These are phyloP conservation scores for Cuculus canorus DNA, from an alignment of 2,797 vertebrate genomes.

Conservation along the genomic window DNA sequence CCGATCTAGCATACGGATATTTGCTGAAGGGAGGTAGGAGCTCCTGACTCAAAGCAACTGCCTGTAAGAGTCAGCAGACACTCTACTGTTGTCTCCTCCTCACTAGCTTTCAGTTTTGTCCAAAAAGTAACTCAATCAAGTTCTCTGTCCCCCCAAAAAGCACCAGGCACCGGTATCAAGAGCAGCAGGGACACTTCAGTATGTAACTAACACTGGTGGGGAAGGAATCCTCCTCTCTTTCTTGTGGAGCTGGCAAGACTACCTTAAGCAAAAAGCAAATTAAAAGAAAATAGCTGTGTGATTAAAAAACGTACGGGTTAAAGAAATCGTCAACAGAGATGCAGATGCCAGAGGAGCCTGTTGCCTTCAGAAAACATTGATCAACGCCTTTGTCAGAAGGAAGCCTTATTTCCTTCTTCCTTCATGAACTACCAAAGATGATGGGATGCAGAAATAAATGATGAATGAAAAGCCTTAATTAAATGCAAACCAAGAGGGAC, in stretches of 20 bases:
- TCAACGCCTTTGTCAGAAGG: background rate
- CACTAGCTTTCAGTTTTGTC: background rate
- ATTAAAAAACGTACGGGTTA: background rate
- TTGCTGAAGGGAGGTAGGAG: background rate
- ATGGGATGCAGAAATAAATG: conserved; percentile 26
- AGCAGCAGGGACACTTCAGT: background rate
- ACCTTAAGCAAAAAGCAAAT: background rate
- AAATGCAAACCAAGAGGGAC: conserved; percentile 35
- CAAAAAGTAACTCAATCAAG: background rate
- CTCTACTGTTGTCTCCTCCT: background rate
- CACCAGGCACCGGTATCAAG: background rate
- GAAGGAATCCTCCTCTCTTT: background rate
- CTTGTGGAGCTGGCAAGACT: background rate
- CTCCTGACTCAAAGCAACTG: background rate
- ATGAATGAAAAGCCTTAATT: conserved; percentile 62
- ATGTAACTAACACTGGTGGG: fast-evolving
- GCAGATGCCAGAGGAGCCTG: background rate
- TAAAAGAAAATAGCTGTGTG: background rate
- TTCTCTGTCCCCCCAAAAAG: background rate
- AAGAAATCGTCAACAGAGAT: background rate
- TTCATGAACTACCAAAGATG: background rate
- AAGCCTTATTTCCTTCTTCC: conserved; percentile 2
- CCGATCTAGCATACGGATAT: background rate
- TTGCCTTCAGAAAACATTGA: conserved; percentile 13
- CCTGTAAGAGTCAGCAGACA: background rate